These are phyloP conservation scores for Idris sp. DNA, from an alignment of 1,140 invertebrate species.

Conservation along the genomic window DNA sequence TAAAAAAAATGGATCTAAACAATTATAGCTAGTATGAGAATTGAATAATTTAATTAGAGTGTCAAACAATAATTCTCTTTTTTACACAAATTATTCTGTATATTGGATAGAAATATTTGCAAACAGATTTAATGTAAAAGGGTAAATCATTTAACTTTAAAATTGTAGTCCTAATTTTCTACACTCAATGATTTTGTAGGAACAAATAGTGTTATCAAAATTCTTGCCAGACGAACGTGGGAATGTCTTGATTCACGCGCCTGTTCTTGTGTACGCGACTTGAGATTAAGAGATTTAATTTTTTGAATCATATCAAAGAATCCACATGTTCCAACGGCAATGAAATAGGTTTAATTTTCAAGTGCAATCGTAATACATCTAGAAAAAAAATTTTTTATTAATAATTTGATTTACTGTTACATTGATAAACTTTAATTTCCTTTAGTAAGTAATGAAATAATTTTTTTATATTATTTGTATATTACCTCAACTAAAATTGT, in stretches of 20 bases:
- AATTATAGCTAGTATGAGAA: too few species aligned
- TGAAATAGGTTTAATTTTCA: slow-evolving; percentile 23
- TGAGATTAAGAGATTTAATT: slow-evolving; percentile 68
- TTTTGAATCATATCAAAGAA: slow-evolving; percentile 56
- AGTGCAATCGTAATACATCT: slow-evolving; percentile 18
- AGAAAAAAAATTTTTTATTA: too few species aligned
- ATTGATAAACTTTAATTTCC: too few species aligned
- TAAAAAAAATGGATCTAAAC: too few species aligned
- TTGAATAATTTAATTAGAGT: too few species aligned
- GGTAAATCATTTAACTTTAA: slow-evolving; percentile 47
- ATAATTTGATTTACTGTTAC: too few species aligned
- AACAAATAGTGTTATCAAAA: slow-evolving; percentile 73
- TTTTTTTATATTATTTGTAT: too few species aligned
- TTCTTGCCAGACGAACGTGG: slow-evolving; percentile 69
- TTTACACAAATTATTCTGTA: too few species aligned
- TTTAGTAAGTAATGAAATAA: too few species aligned
- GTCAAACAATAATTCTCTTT: too few species aligned
- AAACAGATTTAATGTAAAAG: slow-evolving; percentile 22
- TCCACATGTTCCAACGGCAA: slow-evolving; percentile 49
- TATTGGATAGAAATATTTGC: too few species aligned
- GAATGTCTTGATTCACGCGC: slow-evolving; percentile 72
- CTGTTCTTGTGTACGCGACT: slow-evolving; percentile 68
- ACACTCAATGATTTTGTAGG: slow-evolving; percentile 42
- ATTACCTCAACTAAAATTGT: too few species aligned
- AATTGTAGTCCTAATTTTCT: slow-evolving; percentile 35